phyloP scores from a whole-genome alignment of 2,888 invertebrate genomes.

The Patella depressa region DNA sequence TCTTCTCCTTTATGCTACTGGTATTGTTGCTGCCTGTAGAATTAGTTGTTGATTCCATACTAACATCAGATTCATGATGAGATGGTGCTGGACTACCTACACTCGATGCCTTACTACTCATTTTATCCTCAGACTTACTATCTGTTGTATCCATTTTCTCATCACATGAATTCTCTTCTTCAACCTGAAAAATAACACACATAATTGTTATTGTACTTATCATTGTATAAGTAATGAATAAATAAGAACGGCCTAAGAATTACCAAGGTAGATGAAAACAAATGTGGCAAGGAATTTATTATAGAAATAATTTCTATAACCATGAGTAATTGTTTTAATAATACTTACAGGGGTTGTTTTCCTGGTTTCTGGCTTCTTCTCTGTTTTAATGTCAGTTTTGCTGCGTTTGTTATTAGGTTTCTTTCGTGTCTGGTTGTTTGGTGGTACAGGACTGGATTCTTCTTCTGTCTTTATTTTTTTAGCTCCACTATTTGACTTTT shows the following conservation, averaged over 20 bases:
- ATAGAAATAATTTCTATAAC: no score
- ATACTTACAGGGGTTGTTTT: no score
- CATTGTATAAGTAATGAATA: no score
- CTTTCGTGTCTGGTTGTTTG: constrained; percentile 1
- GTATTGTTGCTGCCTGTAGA: constrained; percentile 6
- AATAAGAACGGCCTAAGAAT: no score
- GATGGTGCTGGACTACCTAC: constrained; percentile 1
- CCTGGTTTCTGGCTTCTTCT: neutral
- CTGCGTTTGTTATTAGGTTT: constrained; percentile 1
- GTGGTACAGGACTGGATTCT: constrained; percentile 14
- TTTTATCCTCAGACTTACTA: constrained; percentile 11
- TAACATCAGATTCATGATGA: constrained; percentile 17
- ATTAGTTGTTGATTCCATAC: constrained; percentile 3
- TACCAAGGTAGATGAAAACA: no score
- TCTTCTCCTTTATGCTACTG: constrained; percentile 31
- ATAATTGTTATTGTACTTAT: no score
- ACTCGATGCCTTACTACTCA: constrained; percentile 14
- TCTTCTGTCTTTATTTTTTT: constrained; percentile 32
- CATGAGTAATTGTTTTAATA: no score
- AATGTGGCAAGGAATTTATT: no score
- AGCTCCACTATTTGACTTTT: constrained; percentile 21
- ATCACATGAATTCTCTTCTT: constrained; percentile 17
- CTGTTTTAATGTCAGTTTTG: neutral
- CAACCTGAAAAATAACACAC: neutral
- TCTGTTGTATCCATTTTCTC: constrained; percentile 3